Evolutionary conservation across 2,888 invertebrate genomes (phyloP).

Genomic region (Andrena fulva): DNA sequence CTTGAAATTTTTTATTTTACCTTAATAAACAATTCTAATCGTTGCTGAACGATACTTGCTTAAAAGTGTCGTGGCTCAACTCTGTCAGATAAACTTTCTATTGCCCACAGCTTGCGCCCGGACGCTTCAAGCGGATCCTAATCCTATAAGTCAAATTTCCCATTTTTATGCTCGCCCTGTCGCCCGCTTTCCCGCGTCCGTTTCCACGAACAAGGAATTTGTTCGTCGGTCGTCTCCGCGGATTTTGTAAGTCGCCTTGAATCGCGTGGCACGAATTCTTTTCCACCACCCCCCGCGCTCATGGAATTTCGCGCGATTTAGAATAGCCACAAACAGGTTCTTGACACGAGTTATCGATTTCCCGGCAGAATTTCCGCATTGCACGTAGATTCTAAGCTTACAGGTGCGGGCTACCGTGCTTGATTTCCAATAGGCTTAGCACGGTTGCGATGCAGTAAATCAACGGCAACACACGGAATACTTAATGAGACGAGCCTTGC

Average conservation of each 20-base stretch:
- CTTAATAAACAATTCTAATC: too few species aligned
- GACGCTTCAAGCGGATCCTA: too few species aligned
- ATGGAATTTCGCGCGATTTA: conserved; percentile 41
- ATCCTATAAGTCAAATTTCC: too few species aligned
- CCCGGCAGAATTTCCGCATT: conserved; percentile 59
- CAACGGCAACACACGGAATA: conserved; percentile 46
- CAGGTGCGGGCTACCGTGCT: conserved; percentile 53
- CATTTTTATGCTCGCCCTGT: too few species aligned
- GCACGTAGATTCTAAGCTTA: conserved; percentile 67
- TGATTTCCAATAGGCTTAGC: conserved; percentile 64
- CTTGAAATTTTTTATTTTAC: too few species aligned
- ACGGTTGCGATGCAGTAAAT: conserved; percentile 47
- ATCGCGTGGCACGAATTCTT: conserved; percentile 10
- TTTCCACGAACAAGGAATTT: conserved; percentile 1
- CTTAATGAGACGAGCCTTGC: conserved; percentile 37
- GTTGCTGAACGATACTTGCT: too few species aligned
- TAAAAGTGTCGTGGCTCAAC: too few species aligned
- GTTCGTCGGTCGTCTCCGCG: too few species aligned
- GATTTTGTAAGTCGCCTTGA: neutral
- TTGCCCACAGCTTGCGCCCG: too few species aligned
- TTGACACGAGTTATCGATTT: conserved; percentile 67
- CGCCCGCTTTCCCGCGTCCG: too few species aligned
- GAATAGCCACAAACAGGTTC: conserved; percentile 57
- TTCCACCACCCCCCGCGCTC: neutral
- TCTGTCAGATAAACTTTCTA: too few species aligned